Evolutionary conservation across 1,140 invertebrate genomes (phyloP), one percentile per base, ranked within the genome.

Genomic region (Pararge aegeria): DNA sequence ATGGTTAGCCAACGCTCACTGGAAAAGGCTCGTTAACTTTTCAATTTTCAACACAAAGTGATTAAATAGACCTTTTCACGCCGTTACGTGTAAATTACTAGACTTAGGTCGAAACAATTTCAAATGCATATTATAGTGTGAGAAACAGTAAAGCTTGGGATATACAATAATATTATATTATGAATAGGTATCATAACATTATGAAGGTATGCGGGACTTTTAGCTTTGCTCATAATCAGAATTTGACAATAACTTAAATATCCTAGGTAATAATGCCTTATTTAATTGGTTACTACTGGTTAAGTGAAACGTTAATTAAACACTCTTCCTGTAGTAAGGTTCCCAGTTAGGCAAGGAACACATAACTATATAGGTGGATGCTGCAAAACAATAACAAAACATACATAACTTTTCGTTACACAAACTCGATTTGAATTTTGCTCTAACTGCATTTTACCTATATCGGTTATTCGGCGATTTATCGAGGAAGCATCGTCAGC

Each of bases 1-100:
- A 46, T 55, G 59, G 59, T 54, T 12, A 46, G 51, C 29, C 44
- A 61, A 50, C 59, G 40, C 52, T 27, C 48, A 44, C 59, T 61
- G 44, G 54, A 55, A 55, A 50, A 50, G 44, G 62, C 62, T 59
- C 52, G 62, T 64, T 64, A 64, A 54, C 62, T 64, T 64, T 64
- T 64, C 62, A 64, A 64, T 64, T 58, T 64, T 54, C 55, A 15
- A 58, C 10, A 15, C 21, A 52, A 52, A 52, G 34, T 21, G 50
- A 13, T 38, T 52, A 52, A 38, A 30, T 52, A 34, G 9, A 34
- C 9, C 30, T 12, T 34, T 34, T 34, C 30, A 12, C 12, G 30
- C n/a, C 30, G n/a, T 7, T 34, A n/a, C 30, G 2, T n/a, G 12
- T 10, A 12, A 34, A 10, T n/a, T 34, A 34, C 30, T 34, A 34